phyloP scores from a whole-genome alignment of 2,113 vertebrate species.

The Clarias magur region DNA sequence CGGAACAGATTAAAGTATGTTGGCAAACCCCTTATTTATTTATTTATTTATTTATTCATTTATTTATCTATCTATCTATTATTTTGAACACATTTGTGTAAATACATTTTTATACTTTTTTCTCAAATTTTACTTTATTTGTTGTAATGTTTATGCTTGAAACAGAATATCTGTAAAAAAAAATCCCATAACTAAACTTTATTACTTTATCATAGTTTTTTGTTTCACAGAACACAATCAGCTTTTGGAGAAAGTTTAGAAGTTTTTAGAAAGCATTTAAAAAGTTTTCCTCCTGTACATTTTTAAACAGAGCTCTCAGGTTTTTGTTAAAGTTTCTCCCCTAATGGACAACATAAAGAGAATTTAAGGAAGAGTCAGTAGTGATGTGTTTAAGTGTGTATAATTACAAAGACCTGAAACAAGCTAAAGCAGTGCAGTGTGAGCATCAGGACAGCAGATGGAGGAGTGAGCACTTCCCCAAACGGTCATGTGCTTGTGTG shows the following conservation, averaged over 20 bases:
- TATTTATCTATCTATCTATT: background rate
- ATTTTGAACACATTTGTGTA: background rate
- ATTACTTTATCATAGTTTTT: background rate
- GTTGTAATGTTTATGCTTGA: background rate
- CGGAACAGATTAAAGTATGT: too few species aligned
- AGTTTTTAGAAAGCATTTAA: background rate
- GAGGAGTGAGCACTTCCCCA: background rate
- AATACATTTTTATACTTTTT: background rate
- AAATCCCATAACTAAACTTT: background rate
- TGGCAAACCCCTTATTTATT: too few species aligned
- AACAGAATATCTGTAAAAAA: background rate
- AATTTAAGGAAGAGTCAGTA: background rate
- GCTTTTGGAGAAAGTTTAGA: background rate
- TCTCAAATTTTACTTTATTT: background rate
- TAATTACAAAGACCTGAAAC: background rate
- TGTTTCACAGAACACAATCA: background rate
- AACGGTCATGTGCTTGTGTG: background rate
- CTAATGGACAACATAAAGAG: background rate
- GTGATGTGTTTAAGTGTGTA: background rate
- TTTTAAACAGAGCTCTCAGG: background rate
- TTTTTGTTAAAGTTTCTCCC: background rate
- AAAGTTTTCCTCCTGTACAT: background rate
- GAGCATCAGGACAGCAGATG: conserved; percentile 25
- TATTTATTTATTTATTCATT: background rate
- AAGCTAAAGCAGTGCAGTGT: background rate